Evolutionary conservation across 92 coral and sea anemone genomes (phyloP), one percentile per base, ranked within the genome.

Genomic region (Porites rus): DNA sequence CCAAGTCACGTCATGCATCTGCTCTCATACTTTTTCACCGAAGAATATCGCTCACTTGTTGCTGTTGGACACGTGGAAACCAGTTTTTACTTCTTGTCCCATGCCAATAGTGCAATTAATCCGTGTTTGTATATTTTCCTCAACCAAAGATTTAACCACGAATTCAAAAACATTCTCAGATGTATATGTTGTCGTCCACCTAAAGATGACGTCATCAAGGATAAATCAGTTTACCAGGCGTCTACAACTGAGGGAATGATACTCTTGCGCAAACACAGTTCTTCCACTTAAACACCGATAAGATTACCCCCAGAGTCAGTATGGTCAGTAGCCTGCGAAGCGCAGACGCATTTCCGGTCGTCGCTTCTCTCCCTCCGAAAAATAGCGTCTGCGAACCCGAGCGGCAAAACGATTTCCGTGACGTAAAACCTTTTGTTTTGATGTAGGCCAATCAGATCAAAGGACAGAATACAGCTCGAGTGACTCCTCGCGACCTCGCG

Each of bases 31-130:
- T 92, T 87, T 80, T 90, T 87, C 88, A 77, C 84, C 4, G 71
- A 85, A 1, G 58, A 68, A 1, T 90, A 75, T 78, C 25, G 13
- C 56, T 20, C 69, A n/a, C 74, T 86, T 21, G n/a, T 74, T 17
- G 58, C 82, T 5, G 72, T 79, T 18, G 81, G 84, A 5, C 18
- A 75, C 75, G 74, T 92, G 54, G 98, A 94, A 62, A 25, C 84
- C 10, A 82, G 84, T 53, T 89, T 87, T 43, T 94, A 76, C 87
- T 92, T 94, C 77, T 51, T 92, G 64, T 93, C 95, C 25, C 98
- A 92, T 80, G 98, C 98, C 31, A 94, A 94, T 69, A 89, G 93
- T 21, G 95, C 98, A 28, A 94, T 94, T 17, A 94, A 94, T 69
- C 98, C 98, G 19, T 89, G 93, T 76, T 75, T 92, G 85, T 94